phyloP scores from a whole-genome alignment of 2,888 invertebrate genomes.

The Meandrusa payeni region DNA sequence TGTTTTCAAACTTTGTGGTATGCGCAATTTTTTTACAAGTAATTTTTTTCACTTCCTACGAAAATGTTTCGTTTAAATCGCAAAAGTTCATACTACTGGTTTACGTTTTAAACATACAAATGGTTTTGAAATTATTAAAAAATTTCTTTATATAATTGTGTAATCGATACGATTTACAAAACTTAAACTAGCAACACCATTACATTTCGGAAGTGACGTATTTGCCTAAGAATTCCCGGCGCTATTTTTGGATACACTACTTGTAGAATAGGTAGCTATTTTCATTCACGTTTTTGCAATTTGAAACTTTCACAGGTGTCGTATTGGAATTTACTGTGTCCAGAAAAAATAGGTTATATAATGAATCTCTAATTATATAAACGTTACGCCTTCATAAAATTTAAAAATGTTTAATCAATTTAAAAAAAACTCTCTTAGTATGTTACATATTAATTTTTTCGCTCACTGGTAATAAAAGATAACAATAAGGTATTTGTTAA shows the following conservation, averaged over 20 bases:
- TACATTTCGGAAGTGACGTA: constrained; percentile 58
- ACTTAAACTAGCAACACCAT: constrained; percentile 43
- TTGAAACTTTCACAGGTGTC: constrained; percentile 65
- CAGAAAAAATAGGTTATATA: not conserved
- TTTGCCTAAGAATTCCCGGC: constrained; percentile 44
- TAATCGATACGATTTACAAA: constrained; percentile 10
- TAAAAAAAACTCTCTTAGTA: not conserved
- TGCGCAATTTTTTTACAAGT: constrained; percentile 27
- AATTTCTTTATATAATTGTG: constrained; percentile 17
- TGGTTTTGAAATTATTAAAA: no score
- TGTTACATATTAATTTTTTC: no score
- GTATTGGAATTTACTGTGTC: constrained; percentile 22
- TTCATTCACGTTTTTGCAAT: constrained; percentile 75
- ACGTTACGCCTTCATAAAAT: not conserved
- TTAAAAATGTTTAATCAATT: not conserved
- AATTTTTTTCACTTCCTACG: no score
- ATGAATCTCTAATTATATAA: not conserved
- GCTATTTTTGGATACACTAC: constrained; percentile 75
- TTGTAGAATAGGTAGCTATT: constrained; percentile 61
- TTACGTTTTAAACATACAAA: no score
- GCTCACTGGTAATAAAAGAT: no score
- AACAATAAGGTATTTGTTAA: no score
- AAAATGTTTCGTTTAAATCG: no score
- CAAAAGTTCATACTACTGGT: no score
- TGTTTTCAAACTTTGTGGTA: constrained; percentile 23